Conservation (phyloP, 1,140 invertebrate genomes). For the Polyergus mexicanus region DNA sequence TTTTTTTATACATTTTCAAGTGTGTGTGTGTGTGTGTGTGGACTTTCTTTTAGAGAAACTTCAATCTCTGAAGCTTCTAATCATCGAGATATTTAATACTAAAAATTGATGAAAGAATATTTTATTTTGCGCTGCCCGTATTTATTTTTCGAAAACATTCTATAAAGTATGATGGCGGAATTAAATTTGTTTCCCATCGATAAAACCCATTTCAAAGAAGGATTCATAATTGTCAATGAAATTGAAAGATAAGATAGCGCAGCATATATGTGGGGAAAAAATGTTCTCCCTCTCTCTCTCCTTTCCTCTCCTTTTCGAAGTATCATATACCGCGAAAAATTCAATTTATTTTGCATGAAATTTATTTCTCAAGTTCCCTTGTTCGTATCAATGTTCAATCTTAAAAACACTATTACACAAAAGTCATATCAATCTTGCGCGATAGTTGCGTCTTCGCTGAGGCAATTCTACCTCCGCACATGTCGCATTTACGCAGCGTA, state of each 20-base stretch:
- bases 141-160: not conserved
- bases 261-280: not conserved
- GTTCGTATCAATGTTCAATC: constrained; percentile 17
- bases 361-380: not conserved
- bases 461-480: constrained; percentile 21
- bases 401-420: constrained; percentile 18
- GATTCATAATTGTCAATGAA: not conserved
- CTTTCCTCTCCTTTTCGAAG: not conserved
- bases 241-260: not conserved
- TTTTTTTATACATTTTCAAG: not conserved
- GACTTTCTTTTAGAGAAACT: not conserved
- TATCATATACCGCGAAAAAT: not conserved
- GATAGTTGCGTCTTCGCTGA: not conserved
- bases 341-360: not conserved
- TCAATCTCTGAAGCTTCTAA: not conserved
- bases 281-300: not conserved
- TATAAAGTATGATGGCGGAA: not conserved
- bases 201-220: not conserved
- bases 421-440: not conserved
- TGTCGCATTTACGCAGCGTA: constrained; percentile 23
- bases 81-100: not conserved
- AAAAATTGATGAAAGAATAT: not conserved
- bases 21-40: not conserved
- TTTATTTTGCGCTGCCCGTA: not conserved
- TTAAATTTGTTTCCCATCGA: not conserved